Evolutionary conservation across 2,113 vertebrate genomes (phyloP), one percentile per base, ranked within the genome.

Genomic region (Sinosuthora webbiana): DNA sequence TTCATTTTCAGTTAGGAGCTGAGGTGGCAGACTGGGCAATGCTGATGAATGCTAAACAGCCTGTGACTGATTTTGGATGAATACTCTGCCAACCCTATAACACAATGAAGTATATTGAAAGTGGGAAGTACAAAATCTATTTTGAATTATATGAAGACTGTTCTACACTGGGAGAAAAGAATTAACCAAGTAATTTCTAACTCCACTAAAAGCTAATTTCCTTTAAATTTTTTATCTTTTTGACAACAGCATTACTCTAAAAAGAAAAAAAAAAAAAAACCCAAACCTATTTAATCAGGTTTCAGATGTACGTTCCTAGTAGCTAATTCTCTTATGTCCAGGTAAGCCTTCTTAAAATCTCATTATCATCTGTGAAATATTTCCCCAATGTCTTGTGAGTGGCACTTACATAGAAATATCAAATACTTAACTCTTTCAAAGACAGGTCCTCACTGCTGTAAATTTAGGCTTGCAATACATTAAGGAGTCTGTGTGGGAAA

Each of bases 1-100:
- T 93, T 97, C 56, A 74, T 94, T 95, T 95, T 83, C 71, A 79
- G 52, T 71, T 93, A 94, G 73, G 30, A 94, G 84, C 84, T 52
- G 68, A 93, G 63, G 67, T 64, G 65, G 60, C 79, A 86, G 83
- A 63, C 47, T 70, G 18, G 85, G 18, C 62, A 71, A 39, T 27
- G 65, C 30, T 63, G 68, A 91, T 83, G 59, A 94, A 94, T 92
- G 76, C 76, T 83, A 84, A 96, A 59, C 37, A 89, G 81, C 22
- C 63, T 75, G 42, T 2, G 13, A 87, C 5, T 65, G 80, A 77
- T 81, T 94, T 94, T 70, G 89, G 31, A 67, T 6, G 21, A 55
- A 41, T 53, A 12, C 22, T 30, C 27, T 57, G 59, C 49, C 83
- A 95, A 57, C 23, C 27, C 33, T 67, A 6, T 33, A 89, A 75